Evolutionary conservation across 2,797 vertebrate species (phyloP), one percentile per base, ranked within the genome.

Genomic region (Holocentrus rufus): DNA sequence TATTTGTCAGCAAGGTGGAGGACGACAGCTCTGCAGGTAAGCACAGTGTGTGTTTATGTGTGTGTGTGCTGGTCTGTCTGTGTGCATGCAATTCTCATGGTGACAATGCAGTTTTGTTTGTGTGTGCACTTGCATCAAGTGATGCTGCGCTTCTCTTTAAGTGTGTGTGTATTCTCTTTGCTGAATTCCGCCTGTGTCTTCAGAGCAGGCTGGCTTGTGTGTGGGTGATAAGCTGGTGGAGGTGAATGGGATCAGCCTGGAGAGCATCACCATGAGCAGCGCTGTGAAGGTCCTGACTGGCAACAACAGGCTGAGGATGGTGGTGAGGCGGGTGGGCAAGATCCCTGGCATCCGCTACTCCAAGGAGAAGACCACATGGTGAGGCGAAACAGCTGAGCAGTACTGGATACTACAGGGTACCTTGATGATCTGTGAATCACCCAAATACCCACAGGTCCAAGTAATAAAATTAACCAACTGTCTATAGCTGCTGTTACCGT

Each of bases 311-410:
- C 93, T 99, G 72, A 95, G 95, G 75, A 96, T 99, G 96, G 95
- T 97, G 86, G 92, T 98, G 81, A 93, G 98, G 72, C 93, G 97
- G 11, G 96, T 99, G 89, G 98, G 98, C 76, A 97, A 97, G 1
- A 96, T 99, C 86, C 98, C 98, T 0, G 97, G 96, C 74, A 98
- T 99, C 90, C 97, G 97, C 73, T 98, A 96, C 93, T 98, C 97
- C 85, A 97, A 95, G 90, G 98, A 99, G 91, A 98, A 99, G 92
- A 99, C 96, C 0, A 98, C 97, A 0, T 99, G 98, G 98, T 98
- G 82, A 92, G 89, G 14, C 76, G 91, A 87, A 42, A 63, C 49
- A 46, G 0, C 20, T 20, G 22, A 25, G 50, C 15, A 44, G 22
- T 18, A 62, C 25, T 15, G 18, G 22, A 25, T 6, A 1, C 10